Conservation (phyloP, 2,797 vertebrate genomes). For the Mionectes olivaceus region DNA sequence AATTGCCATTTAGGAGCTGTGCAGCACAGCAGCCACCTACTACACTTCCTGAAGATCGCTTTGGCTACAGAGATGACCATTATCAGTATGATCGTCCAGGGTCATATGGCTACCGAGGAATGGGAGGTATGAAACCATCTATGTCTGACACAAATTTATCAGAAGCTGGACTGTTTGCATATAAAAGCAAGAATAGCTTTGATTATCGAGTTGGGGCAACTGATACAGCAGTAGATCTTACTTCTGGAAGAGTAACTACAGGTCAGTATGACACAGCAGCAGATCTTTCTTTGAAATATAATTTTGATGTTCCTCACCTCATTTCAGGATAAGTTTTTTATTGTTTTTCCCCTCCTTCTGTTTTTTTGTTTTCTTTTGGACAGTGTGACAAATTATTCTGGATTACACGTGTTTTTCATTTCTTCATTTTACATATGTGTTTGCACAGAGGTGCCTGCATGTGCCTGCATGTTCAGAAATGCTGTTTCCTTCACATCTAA, state of each 20-base stretch:
- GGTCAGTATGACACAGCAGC: constrained; percentile 89
- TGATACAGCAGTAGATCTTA: constrained; percentile 94
- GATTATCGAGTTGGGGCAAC: constrained; percentile 85
- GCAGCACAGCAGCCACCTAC: constrained; percentile 88
- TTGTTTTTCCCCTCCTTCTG: constrained; percentile 56
- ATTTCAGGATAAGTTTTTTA: constrained; percentile 78
- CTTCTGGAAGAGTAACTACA: constrained; percentile 90
- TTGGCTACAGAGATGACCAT: constrained; percentile 89
- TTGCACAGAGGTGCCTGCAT: constrained; percentile 92
- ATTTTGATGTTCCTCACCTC: constrained; percentile 86
- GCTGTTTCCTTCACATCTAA: constrained; percentile 89
- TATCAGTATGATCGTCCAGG: constrained; percentile 87
- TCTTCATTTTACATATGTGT: constrained; percentile 80
- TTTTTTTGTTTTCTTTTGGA: constrained; percentile 75
- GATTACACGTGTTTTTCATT: constrained; percentile 81
- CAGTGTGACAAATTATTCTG: constrained; percentile 76
- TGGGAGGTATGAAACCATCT: constrained; percentile 90
- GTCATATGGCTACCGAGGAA: constrained; percentile 84
- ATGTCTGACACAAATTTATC: constrained; percentile 91
- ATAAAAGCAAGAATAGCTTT: constrained; percentile 90
- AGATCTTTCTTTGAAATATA: constrained; percentile 91
- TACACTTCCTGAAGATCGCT: constrained; percentile 90
- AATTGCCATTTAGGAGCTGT: constrained; percentile 94
- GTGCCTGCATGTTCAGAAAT: constrained; percentile 94
- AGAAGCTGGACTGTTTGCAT: constrained; percentile 88